phyloP scores from a whole-genome alignment of 2,797 vertebrate genomes.

The Scolopax rusticola region DNA sequence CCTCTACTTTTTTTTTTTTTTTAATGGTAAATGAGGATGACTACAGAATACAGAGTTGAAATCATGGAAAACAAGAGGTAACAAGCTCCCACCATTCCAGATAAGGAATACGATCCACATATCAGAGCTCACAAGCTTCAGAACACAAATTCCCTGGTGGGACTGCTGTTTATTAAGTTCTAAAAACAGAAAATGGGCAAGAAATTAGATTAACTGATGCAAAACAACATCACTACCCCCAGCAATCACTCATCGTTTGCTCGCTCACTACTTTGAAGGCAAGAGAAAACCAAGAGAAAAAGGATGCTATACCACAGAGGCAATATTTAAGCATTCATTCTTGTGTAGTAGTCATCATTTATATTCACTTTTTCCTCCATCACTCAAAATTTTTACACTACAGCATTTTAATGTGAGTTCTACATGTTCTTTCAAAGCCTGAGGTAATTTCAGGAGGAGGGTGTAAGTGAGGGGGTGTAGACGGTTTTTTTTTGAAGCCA shows the following conservation, averaged over 20 bases:
- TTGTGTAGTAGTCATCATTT: background rate
- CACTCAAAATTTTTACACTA: background rate
- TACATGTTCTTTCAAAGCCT: background rate
- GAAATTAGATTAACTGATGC: background rate
- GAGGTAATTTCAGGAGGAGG: rapidly evolving
- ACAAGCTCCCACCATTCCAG: background rate
- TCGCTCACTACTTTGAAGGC: background rate
- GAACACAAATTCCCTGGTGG: background rate
- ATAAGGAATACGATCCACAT: background rate
- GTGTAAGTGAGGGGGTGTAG: background rate
- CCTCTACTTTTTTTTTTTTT: background rate
- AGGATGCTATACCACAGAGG: background rate
- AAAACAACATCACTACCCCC: background rate
- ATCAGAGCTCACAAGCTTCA: background rate
- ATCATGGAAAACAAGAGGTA: background rate
- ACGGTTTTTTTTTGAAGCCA: background rate
- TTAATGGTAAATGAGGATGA: background rate
- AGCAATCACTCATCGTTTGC: background rate
- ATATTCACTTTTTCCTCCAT: background rate
- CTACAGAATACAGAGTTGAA: background rate
- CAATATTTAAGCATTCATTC: background rate
- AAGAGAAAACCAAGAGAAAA: background rate
- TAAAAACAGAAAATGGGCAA: background rate
- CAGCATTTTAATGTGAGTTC: background rate
- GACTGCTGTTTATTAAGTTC: background rate